A percentile compares a stretch with the other conserved stretches of the same genome.
Conservation (phyloP, 2,888 invertebrate genomes). For the Agelastica alni region DNA sequence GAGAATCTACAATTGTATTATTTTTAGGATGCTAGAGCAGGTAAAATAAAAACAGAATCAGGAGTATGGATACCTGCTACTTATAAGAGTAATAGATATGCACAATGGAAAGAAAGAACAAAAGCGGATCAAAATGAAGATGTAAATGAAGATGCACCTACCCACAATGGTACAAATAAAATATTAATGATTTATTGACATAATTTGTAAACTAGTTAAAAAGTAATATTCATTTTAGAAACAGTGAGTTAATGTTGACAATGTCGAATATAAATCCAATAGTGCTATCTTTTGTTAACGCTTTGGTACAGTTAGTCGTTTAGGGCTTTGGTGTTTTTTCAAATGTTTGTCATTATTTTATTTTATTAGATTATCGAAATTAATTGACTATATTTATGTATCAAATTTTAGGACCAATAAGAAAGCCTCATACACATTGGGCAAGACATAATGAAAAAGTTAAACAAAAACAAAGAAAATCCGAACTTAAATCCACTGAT, state of each 20-base stretch:
- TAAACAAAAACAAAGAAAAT: conserved; percentile 62
- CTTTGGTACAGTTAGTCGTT: neutral
- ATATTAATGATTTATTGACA: no score
- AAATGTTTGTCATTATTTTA: conserved; percentile 6
- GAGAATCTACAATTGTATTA: no score
- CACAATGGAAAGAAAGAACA: conserved; percentile 81
- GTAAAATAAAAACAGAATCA: conserved; percentile 93
- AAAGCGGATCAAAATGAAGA: conserved; percentile 60
- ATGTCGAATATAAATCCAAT: no score
- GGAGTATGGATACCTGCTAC: conserved; percentile 93
- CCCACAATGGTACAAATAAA: conserved; percentile 32
- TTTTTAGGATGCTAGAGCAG: conserved; percentile 61
- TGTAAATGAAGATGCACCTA: conserved; percentile 53
- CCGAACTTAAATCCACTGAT: conserved; percentile 73
- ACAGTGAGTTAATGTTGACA: no score
- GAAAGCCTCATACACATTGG: conserved; percentile 71
- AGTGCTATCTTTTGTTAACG: no score
- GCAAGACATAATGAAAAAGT: conserved; percentile 77
- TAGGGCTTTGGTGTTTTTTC: neutral
- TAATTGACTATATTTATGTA: no score
- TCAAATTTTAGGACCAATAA: conserved; percentile 40
- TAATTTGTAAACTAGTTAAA: no score
- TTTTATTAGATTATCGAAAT: no score
- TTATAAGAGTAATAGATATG: conserved; percentile 89
- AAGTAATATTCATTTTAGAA: no score